Evolutionary conservation across 2,113 vertebrate genomes (phyloP).

Genomic region (Monopterus albus): DNA sequence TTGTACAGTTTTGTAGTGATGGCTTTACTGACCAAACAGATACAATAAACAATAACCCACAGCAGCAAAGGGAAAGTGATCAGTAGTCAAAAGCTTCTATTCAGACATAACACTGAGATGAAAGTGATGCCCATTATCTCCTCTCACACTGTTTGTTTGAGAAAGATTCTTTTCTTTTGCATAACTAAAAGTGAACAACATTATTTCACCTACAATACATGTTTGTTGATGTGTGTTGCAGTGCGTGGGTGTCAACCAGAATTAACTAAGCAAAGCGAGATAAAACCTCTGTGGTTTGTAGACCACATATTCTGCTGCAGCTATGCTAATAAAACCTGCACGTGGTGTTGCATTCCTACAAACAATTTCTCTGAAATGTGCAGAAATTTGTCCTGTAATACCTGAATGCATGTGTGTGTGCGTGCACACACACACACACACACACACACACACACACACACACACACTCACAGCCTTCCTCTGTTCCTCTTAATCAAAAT

Average conservation of each 20-base stretch:
- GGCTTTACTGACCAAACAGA: too few relatives aligned
- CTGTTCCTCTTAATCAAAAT: slow-evolving; percentile 33
- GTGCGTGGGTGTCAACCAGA: slow-evolving; percentile 31
- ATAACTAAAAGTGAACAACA: neutral
- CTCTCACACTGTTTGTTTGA: too few relatives aligned
- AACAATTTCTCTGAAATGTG: slow-evolving; percentile 25
- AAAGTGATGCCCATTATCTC: too few relatives aligned
- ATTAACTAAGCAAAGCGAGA: slow-evolving; percentile 38
- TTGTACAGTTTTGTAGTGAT: too few relatives aligned
- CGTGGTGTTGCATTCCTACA: slow-evolving; percentile 9
- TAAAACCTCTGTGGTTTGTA: slow-evolving; percentile 72
- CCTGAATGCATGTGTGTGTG: slow-evolving; percentile 29
- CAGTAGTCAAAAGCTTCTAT: too few relatives aligned
- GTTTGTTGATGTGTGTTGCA: slow-evolving; percentile 19
- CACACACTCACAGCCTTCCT: neutral
- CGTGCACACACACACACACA: slow-evolving; percentile 4
- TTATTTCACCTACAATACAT: neutral
- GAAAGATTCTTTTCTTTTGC: too few relatives aligned
- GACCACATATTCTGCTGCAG: slow-evolving; percentile 74
- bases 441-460: slow-evolving; percentile 4
- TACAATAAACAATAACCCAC: too few relatives aligned
- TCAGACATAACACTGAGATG: too few relatives aligned
- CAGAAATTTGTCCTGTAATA: slow-evolving; percentile 36
- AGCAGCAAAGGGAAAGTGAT: too few relatives aligned
- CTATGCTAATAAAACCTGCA: slow-evolving; percentile 30